phyloP scores from a whole-genome alignment of 2,113 vertebrate genomes.

The Boulengeromyrus knoepffleri region DNA sequence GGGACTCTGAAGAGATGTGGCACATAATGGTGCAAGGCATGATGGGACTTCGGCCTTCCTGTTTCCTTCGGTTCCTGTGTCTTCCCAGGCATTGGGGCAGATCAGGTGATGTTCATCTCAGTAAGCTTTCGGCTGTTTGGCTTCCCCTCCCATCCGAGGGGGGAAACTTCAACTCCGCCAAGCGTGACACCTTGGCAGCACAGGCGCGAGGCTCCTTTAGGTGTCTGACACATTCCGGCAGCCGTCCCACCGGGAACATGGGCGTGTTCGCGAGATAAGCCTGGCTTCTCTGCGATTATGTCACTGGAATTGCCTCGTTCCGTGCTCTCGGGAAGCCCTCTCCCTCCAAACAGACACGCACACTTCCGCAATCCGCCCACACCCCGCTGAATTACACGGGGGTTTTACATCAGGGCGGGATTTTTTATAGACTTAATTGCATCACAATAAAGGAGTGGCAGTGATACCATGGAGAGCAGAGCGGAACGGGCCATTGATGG shows the following conservation, averaged over 20 bases:
- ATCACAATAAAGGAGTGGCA: slow-evolving; percentile 29
- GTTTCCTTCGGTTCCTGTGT: background rate
- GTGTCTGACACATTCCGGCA: slow-evolving; percentile 36
- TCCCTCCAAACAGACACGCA: background rate
- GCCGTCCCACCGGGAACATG: slow-evolving; percentile 41
- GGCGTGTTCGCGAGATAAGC: slow-evolving; percentile 45
- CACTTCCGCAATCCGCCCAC: slow-evolving; percentile 14
- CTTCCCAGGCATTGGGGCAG: background rate
- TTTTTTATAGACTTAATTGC: slow-evolving; percentile 33
- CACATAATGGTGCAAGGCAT: background rate
- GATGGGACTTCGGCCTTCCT: background rate
- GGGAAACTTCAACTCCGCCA: slow-evolving; percentile 33
- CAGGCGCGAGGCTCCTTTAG: slow-evolving; percentile 41
- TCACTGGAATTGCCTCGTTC: slow-evolving; percentile 30
- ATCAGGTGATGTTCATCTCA: background rate
- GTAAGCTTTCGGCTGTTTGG: slow-evolving; percentile 13
- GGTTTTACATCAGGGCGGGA: slow-evolving; percentile 1
- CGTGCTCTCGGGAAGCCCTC: slow-evolving; percentile 12
- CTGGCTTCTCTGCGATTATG: slow-evolving; percentile 44
- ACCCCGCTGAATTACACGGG: slow-evolving; percentile 7
- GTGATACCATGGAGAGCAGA: slow-evolving; percentile 22
- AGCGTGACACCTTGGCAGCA: slow-evolving; percentile 44
- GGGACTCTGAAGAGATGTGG: background rate
- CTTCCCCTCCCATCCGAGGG: background rate
- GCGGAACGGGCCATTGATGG: slow-evolving; percentile 1